Base-by-base conservation (phyloP, 2,113 vertebrate genomes). In the Vanacampus margaritifer region DNA sequence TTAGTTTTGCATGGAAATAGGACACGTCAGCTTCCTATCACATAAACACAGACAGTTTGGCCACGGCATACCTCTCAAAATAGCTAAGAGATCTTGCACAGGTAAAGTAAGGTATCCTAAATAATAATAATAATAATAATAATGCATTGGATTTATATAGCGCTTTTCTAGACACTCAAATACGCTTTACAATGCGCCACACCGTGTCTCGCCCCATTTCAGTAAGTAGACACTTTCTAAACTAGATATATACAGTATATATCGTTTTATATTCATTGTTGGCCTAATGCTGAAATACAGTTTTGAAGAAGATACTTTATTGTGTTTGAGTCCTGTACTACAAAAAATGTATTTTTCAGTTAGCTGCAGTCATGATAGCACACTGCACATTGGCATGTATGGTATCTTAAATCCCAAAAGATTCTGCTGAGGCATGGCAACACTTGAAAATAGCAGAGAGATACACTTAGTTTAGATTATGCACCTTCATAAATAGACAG, bases 391-490 rank as follows among this genome's bases (percentile, higher is more conserved):
- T 75, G 69, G 56, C 65, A 68, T 41, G 64, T 61, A 48, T 69
- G 32, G 70, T 32, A 13, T 77, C 63, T 62, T 43, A 32, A 67
- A 63, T 37, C 71, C 46, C 43, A 71, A 50, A 57, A 54, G 65
- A 72, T 73, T 70, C 59, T 65, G 74, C 79, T 66, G 71, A 79
- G 73, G 79, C 69, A 28, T 79, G 74, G 74, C 57, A 64, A 72
- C 78, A 71, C 73, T 65, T 66, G 54, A 80, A 84, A 88, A 83
- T 79, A 83, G 78, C 81, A 74, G 80, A 85, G n/a, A 83, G 79
- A 83, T 74, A 87, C 67, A 67, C 65, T 79, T 78, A 78, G 58
- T 78, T 85, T 61, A 83, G 80, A 83, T 81, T 64, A 57, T 53
- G 61, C 73, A 86, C 64, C 46, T 45, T 71, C 5, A 0, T 67